Percentiles rank a stretch among this genome's conserved stretches.
Conservation (phyloP, 1,140 invertebrate genomes). For the Samia ricini region DNA sequence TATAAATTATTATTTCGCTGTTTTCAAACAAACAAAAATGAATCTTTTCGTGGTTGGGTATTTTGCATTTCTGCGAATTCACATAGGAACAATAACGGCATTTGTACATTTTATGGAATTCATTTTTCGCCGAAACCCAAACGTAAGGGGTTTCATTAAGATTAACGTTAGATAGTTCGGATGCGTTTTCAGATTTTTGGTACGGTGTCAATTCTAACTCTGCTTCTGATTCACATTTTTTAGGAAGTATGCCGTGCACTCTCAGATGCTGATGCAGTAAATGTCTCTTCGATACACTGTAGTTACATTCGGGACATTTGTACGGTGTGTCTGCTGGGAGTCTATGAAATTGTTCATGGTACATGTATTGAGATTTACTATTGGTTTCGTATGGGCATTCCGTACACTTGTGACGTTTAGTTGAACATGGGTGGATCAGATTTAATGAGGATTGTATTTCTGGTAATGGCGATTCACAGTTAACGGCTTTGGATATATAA, state of each 20-base stretch:
- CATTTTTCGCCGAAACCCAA: constrained; percentile 85
- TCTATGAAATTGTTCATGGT: constrained; percentile 91
- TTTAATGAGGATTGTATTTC: constrained; percentile 28
- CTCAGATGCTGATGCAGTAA: constrained; percentile 87
- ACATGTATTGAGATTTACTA: constrained; percentile 90
- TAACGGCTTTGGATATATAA: constrained; percentile 66
- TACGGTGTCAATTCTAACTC: constrained; percentile 42
- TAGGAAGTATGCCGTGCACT: constrained; percentile 82
- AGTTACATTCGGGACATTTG: constrained; percentile 89
- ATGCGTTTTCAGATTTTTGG: constrained; percentile 28
- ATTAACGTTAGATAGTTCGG: constrained; percentile 31
- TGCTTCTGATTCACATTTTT: constrained; percentile 53
- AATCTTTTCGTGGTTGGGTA: constrained; percentile 92
- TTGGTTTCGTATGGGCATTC: constrained; percentile 89
- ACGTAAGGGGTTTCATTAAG: constrained; percentile 80
- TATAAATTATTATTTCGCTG: constrained; percentile 65
- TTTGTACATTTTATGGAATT: constrained; percentile 90
- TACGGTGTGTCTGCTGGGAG: constrained; percentile 83
- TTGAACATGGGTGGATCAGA: constrained; percentile 20
- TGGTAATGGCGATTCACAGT: constrained; percentile 49
- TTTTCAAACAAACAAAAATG: constrained; percentile 79
- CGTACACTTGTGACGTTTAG: constrained; percentile 83
- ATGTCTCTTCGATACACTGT: constrained; percentile 89
- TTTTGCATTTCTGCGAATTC: constrained; percentile 86
- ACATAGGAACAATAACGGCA: constrained; percentile 92